These are phyloP conservation scores for Clinocottus analis DNA, from an alignment of 2,113 vertebrate genomes.

Conservation along the genomic window DNA sequence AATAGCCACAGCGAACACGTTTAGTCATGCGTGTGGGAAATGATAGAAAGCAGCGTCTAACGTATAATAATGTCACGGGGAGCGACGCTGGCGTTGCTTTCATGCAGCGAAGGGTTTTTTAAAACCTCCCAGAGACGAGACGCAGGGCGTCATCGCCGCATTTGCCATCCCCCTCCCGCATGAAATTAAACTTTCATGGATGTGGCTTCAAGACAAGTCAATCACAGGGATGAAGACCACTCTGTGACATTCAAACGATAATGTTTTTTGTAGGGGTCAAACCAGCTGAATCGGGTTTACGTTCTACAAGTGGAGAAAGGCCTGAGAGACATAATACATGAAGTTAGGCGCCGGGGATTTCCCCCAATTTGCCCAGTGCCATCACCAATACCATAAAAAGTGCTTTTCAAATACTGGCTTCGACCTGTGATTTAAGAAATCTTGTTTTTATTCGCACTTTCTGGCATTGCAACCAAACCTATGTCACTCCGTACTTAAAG, in stretches of 20 bases:
- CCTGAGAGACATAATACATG: background rate
- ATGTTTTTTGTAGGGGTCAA: background rate
- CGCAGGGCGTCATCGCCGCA: conserved; percentile 15
- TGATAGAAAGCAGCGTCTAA: conserved; percentile 42
- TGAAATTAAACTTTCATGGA: conserved; percentile 42
- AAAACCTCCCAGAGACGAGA: conserved; percentile 46
- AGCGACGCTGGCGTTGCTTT: conserved; percentile 7
- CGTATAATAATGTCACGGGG: conserved; percentile 35
- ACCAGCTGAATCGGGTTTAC: conserved; percentile 4
- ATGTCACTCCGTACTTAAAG: no score
- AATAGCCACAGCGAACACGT: conserved; percentile 48
- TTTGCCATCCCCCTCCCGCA: conserved; percentile 34
- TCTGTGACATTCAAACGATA: conserved; percentile 7
- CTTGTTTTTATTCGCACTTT: background rate
- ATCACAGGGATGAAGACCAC: background rate
- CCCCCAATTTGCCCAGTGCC: no score
- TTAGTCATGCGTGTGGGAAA: conserved; percentile 30
- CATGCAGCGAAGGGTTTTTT: conserved; percentile 38
- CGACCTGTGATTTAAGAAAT: background rate
- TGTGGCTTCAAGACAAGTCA: conserved; percentile 18
- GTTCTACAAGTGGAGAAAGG: background rate
- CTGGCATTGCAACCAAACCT: no score
- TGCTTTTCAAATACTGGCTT: background rate
- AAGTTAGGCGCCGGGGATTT: background rate
- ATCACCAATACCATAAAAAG: background rate